These are phyloP conservation scores for Temnothorax longispinosus DNA, from an alignment of 1,140 invertebrate species.

Conservation along the genomic window DNA sequence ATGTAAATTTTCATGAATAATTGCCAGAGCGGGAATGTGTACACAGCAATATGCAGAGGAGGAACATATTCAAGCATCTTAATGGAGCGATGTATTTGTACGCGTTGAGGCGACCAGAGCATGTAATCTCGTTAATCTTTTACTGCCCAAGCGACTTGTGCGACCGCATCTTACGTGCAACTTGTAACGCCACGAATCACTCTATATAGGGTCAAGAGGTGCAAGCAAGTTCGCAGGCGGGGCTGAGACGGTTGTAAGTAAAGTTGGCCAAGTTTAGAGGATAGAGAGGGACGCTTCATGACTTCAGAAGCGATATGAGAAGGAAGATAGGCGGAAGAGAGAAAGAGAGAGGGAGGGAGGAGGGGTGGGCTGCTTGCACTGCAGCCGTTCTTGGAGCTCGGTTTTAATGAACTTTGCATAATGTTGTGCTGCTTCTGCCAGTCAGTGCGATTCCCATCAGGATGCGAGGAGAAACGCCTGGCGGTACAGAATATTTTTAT, in stretches of 20 bases:
- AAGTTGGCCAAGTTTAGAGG: conserved; percentile 54
- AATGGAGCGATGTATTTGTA: conserved; percentile 17
- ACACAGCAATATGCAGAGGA: not conserved
- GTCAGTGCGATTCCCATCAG: conserved; percentile 20
- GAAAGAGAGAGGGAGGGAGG: conserved; percentile 15
- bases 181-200: conserved; percentile 39
- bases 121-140: conserved; percentile 59
- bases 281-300: conserved; percentile 4
- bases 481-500: conserved; percentile 39
- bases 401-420: conserved; percentile 78
- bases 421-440: conserved; percentile 48
- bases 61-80: not conserved
- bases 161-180: conserved; percentile 51
- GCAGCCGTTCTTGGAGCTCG: conserved; percentile 45
- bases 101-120: conserved; percentile 8
- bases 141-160: conserved; percentile 40
- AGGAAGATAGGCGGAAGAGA: not conserved
- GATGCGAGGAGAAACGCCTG: conserved; percentile 10
- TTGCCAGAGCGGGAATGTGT: not conserved
- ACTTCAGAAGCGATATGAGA: conserved; percentile 30
- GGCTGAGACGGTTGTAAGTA: not conserved
- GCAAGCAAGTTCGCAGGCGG: conserved; percentile 4
- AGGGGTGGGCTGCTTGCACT: not conserved
- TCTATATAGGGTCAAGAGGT: conserved; percentile 38
- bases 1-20: not conserved